Conservation (phyloP, 2,797 vertebrate species). For the Fistularia commersonii region DNA sequence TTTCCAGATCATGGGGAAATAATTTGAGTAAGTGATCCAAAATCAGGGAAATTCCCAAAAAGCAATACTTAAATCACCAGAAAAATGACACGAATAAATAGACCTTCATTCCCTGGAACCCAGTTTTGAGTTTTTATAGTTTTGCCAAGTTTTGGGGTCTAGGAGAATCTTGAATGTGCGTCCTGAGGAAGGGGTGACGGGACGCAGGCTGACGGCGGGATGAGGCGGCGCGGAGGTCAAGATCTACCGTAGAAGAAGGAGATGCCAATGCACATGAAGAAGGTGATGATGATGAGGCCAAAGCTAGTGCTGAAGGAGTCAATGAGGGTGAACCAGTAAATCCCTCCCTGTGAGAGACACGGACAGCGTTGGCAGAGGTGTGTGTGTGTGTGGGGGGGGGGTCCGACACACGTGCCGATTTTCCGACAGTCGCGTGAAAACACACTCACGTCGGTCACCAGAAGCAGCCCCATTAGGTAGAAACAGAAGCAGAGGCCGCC, state of each 20-base stretch:
- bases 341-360: conserved; percentile 77
- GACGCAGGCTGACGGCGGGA: background rate
- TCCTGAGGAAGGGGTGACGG: no score
- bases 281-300: conserved; percentile 85
- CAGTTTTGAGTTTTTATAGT: no score
- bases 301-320: conserved; percentile 87
- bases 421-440: background rate
- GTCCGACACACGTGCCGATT: background rate
- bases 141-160: background rate
- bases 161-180: background rate
- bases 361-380: conserved; percentile 6
- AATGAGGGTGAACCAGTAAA: conserved; percentile 88
- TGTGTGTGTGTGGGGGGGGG: no score
- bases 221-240: conserved; percentile 5
- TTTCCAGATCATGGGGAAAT: no score
- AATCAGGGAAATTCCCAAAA: no score
- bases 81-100: no score
- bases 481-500: conserved; percentile 73
- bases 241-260: conserved; percentile 82
- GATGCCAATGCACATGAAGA: conserved; percentile 86
- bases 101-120: no score
- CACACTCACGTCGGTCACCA: conserved; percentile 75
- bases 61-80: no score
- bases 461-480: conserved; percentile 80
- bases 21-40: no score